A percentile compares a stretch with the other conserved stretches of the same genome.
Evolutionary conservation across 2,797 vertebrate genomes (phyloP).

Genomic region (Gymnothorax javanicus): DNA sequence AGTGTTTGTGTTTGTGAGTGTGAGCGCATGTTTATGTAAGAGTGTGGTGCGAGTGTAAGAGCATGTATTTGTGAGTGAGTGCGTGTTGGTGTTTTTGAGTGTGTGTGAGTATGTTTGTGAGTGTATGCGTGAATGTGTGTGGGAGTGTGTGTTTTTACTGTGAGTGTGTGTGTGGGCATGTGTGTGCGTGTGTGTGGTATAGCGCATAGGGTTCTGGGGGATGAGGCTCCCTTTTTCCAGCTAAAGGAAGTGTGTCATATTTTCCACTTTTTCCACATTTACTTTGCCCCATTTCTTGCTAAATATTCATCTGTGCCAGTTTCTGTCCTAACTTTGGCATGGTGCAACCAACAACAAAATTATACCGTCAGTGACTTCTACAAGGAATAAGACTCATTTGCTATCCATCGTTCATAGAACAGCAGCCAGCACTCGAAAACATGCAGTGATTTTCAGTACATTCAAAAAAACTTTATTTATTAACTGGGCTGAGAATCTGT

Average conservation of each 20-base stretch:
- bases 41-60: no score
- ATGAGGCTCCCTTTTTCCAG: not conserved
- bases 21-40: no score
- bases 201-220: not conserved
- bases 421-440: not conserved
- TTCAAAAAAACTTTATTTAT: no score
- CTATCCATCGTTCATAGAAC: not conserved
- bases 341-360: not conserved
- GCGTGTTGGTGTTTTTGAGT: no score
- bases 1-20: no score
- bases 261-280: not conserved
- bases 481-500: no score
- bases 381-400: not conserved
- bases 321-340: not conserved
- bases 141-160: no score
- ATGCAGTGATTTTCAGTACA: no score
- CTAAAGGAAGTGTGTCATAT: slow-evolving; percentile 1
- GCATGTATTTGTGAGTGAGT: no score
- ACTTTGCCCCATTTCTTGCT: slow-evolving; percentile 5
- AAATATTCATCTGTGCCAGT: not conserved
- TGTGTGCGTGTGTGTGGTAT: not conserved
- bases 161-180: not conserved
- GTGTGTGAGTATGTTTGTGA: no score
- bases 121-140: no score
- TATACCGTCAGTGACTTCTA: not conserved